Evolutionary conservation across 2,888 invertebrate species (phyloP).

Genomic region (Quadroppia sp.): DNA sequence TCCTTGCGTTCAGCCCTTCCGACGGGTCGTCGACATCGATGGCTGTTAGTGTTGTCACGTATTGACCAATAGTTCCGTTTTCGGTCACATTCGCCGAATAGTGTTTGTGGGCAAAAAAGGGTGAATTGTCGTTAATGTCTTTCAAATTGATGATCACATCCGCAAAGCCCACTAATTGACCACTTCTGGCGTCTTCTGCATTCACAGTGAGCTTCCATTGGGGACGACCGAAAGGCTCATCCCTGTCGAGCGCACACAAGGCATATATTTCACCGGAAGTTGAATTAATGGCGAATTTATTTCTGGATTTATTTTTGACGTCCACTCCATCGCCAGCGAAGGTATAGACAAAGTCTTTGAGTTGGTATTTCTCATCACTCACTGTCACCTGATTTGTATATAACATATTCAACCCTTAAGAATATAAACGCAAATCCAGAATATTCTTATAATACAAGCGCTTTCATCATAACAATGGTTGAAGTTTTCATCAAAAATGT

Average conservation of each 20-base stretch:
- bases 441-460: too few relatives aligned
- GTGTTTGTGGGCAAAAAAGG: conserved; percentile 75
- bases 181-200: conserved; percentile 88
- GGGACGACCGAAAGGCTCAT: conserved; percentile 91
- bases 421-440: too few relatives aligned
- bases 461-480: too few relatives aligned
- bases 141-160: conserved; percentile 95
- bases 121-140: conserved; percentile 96
- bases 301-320: conserved; percentile 88
- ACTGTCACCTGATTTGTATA: conserved; percentile 14
- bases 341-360: conserved; percentile 92
- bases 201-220: conserved; percentile 95
- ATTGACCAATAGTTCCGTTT: conserved; percentile 90
- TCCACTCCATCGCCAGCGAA: conserved; percentile 92
- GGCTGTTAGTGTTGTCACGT: conserved; percentile 97
- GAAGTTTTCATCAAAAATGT: too few relatives aligned
- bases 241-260: conserved; percentile 89
- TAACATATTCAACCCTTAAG: too few relatives aligned
- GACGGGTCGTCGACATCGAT: conserved; percentile 94
- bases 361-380: conserved; percentile 81
- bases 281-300: conserved; percentile 93
- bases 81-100: conserved; percentile 94
- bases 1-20: conserved; percentile 88
- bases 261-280: conserved; percentile 94
- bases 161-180: conserved; percentile 87